These are phyloP conservation scores for Apeira syringaria DNA, from an alignment of 2,888 invertebrate species.

Conservation along the genomic window DNA sequence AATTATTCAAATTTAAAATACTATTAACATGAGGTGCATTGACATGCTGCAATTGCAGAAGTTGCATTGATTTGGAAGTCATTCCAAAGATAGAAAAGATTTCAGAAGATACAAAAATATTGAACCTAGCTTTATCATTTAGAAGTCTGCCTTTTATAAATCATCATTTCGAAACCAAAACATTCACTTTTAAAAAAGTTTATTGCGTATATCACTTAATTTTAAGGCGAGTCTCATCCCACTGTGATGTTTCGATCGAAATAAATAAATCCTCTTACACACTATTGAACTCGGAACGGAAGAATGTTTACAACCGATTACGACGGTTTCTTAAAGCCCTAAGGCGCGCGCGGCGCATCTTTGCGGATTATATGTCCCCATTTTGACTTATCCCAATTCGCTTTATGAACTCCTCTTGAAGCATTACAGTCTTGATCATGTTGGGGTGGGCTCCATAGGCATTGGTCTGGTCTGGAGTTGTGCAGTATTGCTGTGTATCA, in stretches of 20 bases:
- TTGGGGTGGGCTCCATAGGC: slow-evolving; percentile 71
- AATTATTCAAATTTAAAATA: too few relatives aligned
- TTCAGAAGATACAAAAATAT: too few relatives aligned
- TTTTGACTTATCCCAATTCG: slow-evolving; percentile 81
- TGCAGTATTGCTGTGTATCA: slow-evolving; percentile 69
- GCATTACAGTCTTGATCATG: slow-evolving; percentile 80
- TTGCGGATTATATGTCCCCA: slow-evolving; percentile 80
- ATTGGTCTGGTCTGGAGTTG: slow-evolving; percentile 65
- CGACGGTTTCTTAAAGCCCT: slow-evolving; percentile 78
- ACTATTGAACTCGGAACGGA: slow-evolving; percentile 76
- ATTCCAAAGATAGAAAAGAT: too few relatives aligned
- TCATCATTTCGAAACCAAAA: slow-evolving; percentile 61
- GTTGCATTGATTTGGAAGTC: too few relatives aligned
- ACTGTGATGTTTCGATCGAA: slow-evolving; percentile 74
- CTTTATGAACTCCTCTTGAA: slow-evolving; percentile 81
- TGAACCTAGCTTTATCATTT: too few relatives aligned
- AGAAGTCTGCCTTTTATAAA: slow-evolving; percentile 35
- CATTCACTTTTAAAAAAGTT: slow-evolving; percentile 48
- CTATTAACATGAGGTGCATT: too few relatives aligned
- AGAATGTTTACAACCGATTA: slow-evolving; percentile 78
- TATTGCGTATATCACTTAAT: slow-evolving; percentile 56
- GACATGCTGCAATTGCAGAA: background rate
- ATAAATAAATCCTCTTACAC: slow-evolving; percentile 81
- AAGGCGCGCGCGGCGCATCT: slow-evolving; percentile 78
- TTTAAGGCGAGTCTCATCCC: slow-evolving; percentile 45